A percentile compares a stretch with the other conserved stretches of the same genome.
These are phyloP conservation scores for Noctua janthe DNA, from an alignment of 2,888 invertebrate genomes.

Conservation along the genomic window DNA sequence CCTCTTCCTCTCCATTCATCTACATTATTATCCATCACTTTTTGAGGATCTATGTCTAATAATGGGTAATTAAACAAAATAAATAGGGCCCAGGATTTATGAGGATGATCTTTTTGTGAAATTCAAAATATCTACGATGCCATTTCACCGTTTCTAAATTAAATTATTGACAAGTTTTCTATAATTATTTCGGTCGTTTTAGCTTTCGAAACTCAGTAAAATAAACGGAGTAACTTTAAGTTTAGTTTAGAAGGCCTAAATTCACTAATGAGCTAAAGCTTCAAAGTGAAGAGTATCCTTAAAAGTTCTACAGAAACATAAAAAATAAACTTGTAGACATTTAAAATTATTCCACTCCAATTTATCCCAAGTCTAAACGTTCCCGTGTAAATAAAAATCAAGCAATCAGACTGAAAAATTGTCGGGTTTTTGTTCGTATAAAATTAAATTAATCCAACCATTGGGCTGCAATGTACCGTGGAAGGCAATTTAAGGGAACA, in stretches of 20 bases:
- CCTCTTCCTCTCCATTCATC: too few species aligned
- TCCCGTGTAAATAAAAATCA: conserved; percentile 59
- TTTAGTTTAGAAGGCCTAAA: conserved; percentile 18
- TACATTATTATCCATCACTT: too few species aligned
- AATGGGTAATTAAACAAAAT: too few species aligned
- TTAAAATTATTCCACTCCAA: conserved; percentile 46
- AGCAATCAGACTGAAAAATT: conserved; percentile 55
- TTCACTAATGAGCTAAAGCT: conserved; percentile 12
- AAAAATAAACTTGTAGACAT: conserved; percentile 41
- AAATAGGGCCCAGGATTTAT: too few species aligned
- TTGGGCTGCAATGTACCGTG: conserved; percentile 58
- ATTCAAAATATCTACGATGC: not conserved
- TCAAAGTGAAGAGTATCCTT: not conserved
- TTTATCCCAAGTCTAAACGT: conserved; percentile 39
- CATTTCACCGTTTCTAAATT: not conserved
- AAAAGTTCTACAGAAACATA: conserved; percentile 16
- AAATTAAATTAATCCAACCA: conserved; percentile 65
- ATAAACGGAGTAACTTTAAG: conserved; percentile 10
- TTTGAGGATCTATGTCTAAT: too few species aligned
- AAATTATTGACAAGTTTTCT: not conserved
- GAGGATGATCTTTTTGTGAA: not conserved
- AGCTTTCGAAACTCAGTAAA: not conserved
- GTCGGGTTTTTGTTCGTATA: conserved; percentile 50
- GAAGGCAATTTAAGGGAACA: conserved; percentile 54
- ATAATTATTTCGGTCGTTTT: not conserved